These are phyloP conservation scores for Plutomurus gul DNA, from an alignment of 1,140 invertebrate genomes.

Conservation along the genomic window DNA sequence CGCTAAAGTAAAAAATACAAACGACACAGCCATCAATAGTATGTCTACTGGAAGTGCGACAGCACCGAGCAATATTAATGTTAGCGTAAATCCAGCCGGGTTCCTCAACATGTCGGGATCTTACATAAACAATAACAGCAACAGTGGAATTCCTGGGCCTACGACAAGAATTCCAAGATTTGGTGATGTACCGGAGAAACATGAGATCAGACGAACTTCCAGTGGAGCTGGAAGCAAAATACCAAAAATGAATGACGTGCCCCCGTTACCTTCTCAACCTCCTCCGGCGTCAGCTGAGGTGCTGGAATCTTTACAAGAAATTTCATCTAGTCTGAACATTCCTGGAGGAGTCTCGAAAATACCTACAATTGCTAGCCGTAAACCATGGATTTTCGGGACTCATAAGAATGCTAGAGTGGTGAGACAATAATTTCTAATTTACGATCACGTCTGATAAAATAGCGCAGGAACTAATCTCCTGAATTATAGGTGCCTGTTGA, in stretches of 20 bases:
- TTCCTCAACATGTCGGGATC: neutral
- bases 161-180: slow-evolving; percentile 15
- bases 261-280: neutral
- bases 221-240: slow-evolving; percentile 40
- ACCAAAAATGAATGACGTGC: slow-evolving; percentile 37
- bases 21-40: neutral
- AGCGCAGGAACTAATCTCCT: neutral
- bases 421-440: slow-evolving; percentile 39
- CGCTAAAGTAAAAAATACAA: neutral
- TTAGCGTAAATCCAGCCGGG: neutral
- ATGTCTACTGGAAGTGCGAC: neutral
- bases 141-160: neutral
- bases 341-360: slow-evolving; percentile 38
- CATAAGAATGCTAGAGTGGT: slow-evolving; percentile 67
- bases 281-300: neutral
- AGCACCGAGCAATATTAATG: neutral
- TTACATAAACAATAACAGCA: neutral
- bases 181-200: neutral
- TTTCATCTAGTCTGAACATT: slow-evolving; percentile 23
- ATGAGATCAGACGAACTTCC: slow-evolving; percentile 11
- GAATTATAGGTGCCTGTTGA: slow-evolving; percentile 59
- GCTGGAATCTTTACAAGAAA: neutral
- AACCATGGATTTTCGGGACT: slow-evolving; percentile 66
- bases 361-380: slow-evolving; percentile 32
- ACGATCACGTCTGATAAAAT: neutral